Base-by-base conservation (phyloP, 2,113 vertebrate genomes). In the Benthochromis sp. region DNA sequence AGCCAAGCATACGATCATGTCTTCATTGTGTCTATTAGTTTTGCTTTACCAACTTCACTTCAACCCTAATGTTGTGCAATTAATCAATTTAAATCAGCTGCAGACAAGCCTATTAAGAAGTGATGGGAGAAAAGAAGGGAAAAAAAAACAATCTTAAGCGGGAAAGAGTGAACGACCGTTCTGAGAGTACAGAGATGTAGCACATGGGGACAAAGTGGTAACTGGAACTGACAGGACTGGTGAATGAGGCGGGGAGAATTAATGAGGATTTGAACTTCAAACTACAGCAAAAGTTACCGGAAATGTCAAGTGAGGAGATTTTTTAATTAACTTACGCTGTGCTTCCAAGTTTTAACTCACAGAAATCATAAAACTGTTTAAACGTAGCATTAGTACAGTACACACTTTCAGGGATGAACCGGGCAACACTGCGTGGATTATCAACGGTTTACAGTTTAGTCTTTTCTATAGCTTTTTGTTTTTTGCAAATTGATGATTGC, bases 71-170 rank as follows among this genome's bases (percentile, higher is more conserved):
- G 47, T 88, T 21, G 83, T 4, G 27, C 81, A 90, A 93, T 93
- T 83, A 92, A 94, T 94, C 94, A 93, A 52, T 40, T n/a, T 38
- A 89, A 88, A 63, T 24, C 52, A 84, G 79, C 19, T 69, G 55
- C 61, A 66, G 87, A 91, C 81, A 91, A 84, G 84, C 86, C 43
- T 61, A 91, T 92, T 89, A 90, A 52, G 80, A 81, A 6, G 83
- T 69, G 79, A 86, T 38, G 16, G 73, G 43, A 34, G 71, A 45
- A 47, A 45, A 27, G 40, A 16, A 43, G 36, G 63, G 0, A 0
- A 1, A 27, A 5, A 12, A 54, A 87, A 88, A 81, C 47, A 52
- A 59, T 81, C 36, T n/a, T 82, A 86, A 92, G 90, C n/a, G 16
- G 50, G 7, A 47, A 76, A 57, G 53, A 40, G 90, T 85, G 79